Evolutionary conservation across 2,113 vertebrate species (phyloP), one percentile per base, ranked within the genome.

Genomic region (Willisornis vidua): DNA sequence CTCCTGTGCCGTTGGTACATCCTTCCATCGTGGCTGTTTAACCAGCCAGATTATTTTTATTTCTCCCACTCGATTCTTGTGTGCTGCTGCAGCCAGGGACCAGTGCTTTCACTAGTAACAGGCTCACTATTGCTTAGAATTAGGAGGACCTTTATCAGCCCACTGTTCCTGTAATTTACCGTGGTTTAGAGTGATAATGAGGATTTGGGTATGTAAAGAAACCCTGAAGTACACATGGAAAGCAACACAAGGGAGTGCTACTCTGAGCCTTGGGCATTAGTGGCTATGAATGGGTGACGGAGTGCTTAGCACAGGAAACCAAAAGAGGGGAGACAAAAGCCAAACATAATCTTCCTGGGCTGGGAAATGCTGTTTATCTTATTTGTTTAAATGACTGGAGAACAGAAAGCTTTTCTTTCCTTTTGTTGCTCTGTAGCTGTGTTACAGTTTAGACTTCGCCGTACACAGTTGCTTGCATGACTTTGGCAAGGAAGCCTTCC

Each of bases 151-250:
- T 94, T 63, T 85, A 75, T 91, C 90, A 83, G 85, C 75, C 54
- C 75, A 14, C 68, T 66, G 25, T 83, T 89, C 80, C 66, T 75
- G 75, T 93, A 59, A 93, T 91, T 90, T 91, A 66, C 55, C 5
- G 3, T 66, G 87, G 87, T 87, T 93, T 90, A 59, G 65, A 62
- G 78, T 74, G 82, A 89, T 96, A 94, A 97, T 80, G 78, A 91
- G 93, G 85, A 94, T 96, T 94, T 96, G 87, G 48, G 63, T 70
- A 71, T 91, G 94, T 95, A 94, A 95, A 96, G 91, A 94, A 95
- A 85, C 71, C 63, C 63, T 74, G 39, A 93, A 91, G 85, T 76
- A 88, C 87, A 90, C 91, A 76, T 17, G 91, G 89, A 94, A 85
- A 93, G 76, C 54, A 79, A 83, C 81, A 51, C 19, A 26, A 76